phyloP scores from a whole-genome alignment of 2,113 vertebrate species.

The Donacobius atricapilla region DNA sequence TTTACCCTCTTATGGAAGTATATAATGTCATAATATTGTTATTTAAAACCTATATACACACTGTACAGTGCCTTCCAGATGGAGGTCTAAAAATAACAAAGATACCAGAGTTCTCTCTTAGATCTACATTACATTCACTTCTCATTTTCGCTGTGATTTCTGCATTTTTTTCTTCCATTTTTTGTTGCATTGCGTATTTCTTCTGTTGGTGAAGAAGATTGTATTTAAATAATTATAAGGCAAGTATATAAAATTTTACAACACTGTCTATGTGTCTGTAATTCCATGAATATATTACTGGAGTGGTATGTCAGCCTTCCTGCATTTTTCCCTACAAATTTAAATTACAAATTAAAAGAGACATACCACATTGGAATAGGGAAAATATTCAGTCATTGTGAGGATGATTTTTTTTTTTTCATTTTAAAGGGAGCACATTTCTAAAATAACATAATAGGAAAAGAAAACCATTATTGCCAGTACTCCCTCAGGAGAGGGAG shows the following conservation, averaged over 20 bases:
- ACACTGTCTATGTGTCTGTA: not conserved
- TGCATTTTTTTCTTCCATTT: not conserved
- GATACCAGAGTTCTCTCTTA: not conserved
- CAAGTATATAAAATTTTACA: not conserved
- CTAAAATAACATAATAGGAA: not conserved
- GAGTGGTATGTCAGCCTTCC: not conserved
- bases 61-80: not conserved
- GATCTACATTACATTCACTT: not conserved
- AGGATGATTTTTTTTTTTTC: not conserved
- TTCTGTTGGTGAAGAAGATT: not conserved
- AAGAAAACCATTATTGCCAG: not conserved
- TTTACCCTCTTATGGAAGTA: not conserved
- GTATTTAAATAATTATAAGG: not conserved
- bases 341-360: not conserved
- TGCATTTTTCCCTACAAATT: not conserved
- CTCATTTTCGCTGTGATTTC: not conserved
- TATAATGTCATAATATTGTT: not conserved
- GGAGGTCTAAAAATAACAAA: not conserved
- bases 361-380: not conserved
- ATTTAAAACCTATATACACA: not conserved
- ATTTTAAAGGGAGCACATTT: not conserved
- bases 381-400: not conserved
- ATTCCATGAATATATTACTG: not conserved
- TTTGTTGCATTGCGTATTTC: not conserved
- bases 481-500: not conserved